Percentiles rank a stretch among this genome's conserved stretches.
Evolutionary conservation across 2,113 vertebrate species (phyloP).

Genomic region (Galbula dea): DNA sequence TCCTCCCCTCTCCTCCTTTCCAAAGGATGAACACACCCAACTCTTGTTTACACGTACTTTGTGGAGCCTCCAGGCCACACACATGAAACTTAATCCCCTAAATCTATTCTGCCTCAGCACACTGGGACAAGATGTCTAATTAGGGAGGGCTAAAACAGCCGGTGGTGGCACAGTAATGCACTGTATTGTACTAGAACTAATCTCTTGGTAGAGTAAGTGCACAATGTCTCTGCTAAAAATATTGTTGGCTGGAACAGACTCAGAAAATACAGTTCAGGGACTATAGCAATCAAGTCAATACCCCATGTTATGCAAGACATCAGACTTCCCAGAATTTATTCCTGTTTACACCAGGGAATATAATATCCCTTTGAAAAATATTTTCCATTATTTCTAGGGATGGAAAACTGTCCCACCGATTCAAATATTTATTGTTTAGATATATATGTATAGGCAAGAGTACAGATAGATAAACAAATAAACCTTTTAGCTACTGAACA

Average conservation of each 20-base stretch:
- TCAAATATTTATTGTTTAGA: neutral
- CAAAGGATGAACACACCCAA: neutral
- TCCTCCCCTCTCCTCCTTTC: neutral
- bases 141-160: slow-evolving; percentile 5
- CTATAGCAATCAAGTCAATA: neutral
- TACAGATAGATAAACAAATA: neutral
- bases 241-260: neutral
- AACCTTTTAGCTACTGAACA: neutral
- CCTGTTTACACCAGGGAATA: neutral
- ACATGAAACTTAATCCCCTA: slow-evolving; percentile 26
- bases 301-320: neutral
- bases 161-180: neutral
- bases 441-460: neutral
- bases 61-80: slow-evolving; percentile 37
- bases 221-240: neutral
- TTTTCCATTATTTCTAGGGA: neutral
- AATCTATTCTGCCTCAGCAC: slow-evolving; percentile 38
- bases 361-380: neutral
- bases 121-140: slow-evolving; percentile 2
- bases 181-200: slow-evolving; percentile 11
- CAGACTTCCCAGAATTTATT: neutral
- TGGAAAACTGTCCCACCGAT: neutral
- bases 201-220: neutral
- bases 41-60: neutral
- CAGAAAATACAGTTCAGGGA: neutral